A percentile compares a stretch with the other conserved stretches of the same genome.
Conservation (phyloP, 2,888 invertebrate genomes). For the Creontiades dilutus region DNA sequence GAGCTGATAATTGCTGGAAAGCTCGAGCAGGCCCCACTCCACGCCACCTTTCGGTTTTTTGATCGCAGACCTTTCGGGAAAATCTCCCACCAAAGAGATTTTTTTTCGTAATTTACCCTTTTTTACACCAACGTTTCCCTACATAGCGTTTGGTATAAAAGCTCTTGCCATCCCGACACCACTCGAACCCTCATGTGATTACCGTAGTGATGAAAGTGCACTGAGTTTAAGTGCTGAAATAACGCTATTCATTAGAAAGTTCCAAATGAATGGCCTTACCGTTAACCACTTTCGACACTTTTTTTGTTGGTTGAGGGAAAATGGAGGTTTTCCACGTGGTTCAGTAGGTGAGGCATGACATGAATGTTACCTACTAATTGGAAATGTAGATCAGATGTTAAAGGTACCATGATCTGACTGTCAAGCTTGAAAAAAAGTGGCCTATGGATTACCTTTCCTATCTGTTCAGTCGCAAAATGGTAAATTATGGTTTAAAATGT, state of each 20-base stretch:
- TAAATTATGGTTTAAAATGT: too few relatives aligned
- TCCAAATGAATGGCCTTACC: not conserved
- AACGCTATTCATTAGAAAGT: constrained; percentile 19
- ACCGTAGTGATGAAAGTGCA: not conserved
- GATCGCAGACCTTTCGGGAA: not conserved
- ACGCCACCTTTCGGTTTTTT: not conserved
- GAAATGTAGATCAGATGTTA: too few relatives aligned
- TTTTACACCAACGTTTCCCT: not conserved
- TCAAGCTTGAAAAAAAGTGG: too few relatives aligned
- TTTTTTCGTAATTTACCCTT: not conserved
- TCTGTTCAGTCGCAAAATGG: too few relatives aligned
- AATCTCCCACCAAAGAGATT: constrained; percentile 22
- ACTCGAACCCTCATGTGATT: not conserved
- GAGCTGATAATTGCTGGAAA: not conserved
- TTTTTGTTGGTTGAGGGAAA: not conserved
- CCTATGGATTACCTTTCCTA: too few relatives aligned
- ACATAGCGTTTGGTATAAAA: not conserved
- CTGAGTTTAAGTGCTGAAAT: not conserved
- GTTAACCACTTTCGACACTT: not conserved
- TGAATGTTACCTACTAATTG: too few relatives aligned
- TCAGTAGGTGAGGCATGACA: too few relatives aligned
- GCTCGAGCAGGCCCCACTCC: not conserved
- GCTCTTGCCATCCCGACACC: not conserved
- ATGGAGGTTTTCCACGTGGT: too few relatives aligned
- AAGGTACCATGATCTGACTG: too few relatives aligned